Evolutionary conservation across 2,888 invertebrate genomes (phyloP), one percentile per base, ranked within the genome.

Genomic region (Ectobius pallidus): DNA sequence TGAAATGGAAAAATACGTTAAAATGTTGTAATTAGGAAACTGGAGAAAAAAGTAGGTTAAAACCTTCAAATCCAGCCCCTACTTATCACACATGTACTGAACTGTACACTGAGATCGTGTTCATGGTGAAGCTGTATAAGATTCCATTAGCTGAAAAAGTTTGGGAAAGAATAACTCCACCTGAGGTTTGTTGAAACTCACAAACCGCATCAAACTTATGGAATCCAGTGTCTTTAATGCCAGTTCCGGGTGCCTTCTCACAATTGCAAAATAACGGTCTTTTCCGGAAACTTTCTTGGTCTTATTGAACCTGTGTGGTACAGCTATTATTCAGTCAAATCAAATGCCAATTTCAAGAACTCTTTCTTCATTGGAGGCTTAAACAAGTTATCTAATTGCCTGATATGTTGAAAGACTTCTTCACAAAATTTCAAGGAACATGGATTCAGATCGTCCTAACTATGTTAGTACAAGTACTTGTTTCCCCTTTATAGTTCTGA

Each of bases 291-390:
- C 74, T 44, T 39, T 20, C 18, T 70, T 74, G n/a, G 65, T 49
- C 65, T 74, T 73, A 42, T 75, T 77, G 25, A 77, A 78, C n/a
- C 72, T 39, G 55, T 75, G 75, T n/a, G 70, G 61, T 55, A 77
- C 44, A 73, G 70, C 1, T 76, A 18, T 1, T 68, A 30, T 71
- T 76, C 73, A 2, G 77, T 75, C 22, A 75, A 62, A 11, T 76
- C 44, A 44, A 72, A 78, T 0, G 76, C 76, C 9, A 79, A 44
- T 22, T 73, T 65, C 4, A 70, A 49, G 61, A 76, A 75, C 61
- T 75, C 70, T 14, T 69, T 69, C 62, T 62, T 58, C 1, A 42
- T 74, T 16, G 74, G 49, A 42, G 69, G 30, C 67, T 73, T 68
- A 44, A 63, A 62, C 27, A 30, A 16, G 32, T 49, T 61, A 27